A percentile compares a stretch with the other conserved stretches of the same genome.
Conservation (phyloP, 1,140 invertebrate genomes). For the Drosophila malerkotliana region DNA sequence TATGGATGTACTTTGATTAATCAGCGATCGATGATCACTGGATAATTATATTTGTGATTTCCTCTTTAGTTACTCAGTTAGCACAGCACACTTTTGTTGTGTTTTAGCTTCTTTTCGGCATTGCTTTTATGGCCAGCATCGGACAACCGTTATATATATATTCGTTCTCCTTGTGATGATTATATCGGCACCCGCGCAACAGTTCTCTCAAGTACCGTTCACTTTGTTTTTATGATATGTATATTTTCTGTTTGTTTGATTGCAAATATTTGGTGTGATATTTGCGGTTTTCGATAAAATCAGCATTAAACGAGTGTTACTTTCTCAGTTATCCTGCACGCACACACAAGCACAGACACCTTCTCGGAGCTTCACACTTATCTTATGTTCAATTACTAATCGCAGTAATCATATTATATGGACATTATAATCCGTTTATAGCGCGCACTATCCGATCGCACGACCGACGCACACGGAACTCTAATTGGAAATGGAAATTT, state of each 20-base stretch:
- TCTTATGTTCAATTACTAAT: background rate
- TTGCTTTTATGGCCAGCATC: conserved; percentile 13
- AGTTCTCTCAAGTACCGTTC: conserved; percentile 56
- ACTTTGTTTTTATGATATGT: conserved; percentile 15
- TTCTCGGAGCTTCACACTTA: background rate
- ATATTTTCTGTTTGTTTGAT: conserved; percentile 41
- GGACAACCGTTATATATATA: conserved; percentile 16
- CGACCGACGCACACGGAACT: conserved; percentile 15
- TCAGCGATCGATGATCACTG: conserved; percentile 24
- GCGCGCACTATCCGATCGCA: conserved; percentile 35
- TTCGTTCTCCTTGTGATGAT: conserved; percentile 1
- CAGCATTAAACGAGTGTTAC: conserved; percentile 30
- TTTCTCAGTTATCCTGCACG: conserved; percentile 10
- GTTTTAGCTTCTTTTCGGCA: conserved; percentile 33
- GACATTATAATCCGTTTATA: conserved; percentile 33
- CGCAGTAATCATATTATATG: conserved; percentile 8
- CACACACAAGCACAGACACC: conserved; percentile 10
- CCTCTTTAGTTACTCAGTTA: conserved; percentile 37
- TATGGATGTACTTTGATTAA: conserved; percentile 24
- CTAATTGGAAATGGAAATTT: conserved; percentile 6
- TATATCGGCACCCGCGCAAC: background rate
- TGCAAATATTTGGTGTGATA: conserved; percentile 26
- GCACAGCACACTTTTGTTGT: conserved; percentile 57
- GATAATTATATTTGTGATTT: conserved; percentile 2
- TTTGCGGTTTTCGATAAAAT: conserved; percentile 26